Evolutionary conservation across 2,888 invertebrate species (phyloP).

Genomic region (Loripinus fragilis): DNA sequence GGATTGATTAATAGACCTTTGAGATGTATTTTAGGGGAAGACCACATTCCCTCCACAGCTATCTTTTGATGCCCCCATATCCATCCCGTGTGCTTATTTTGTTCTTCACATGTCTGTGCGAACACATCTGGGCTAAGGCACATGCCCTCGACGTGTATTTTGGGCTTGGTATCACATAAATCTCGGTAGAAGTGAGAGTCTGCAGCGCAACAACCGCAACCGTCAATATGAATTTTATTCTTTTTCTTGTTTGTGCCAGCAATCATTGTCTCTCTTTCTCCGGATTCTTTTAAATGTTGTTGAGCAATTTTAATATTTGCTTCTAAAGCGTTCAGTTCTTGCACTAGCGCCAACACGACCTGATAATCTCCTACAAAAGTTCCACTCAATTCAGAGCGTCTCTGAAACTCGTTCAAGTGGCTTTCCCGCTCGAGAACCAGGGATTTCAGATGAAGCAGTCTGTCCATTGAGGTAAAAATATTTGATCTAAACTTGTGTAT

Average conservation of each 20-base stretch:
- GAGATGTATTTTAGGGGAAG: not conserved
- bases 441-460: not conserved
- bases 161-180: conserved; percentile 2
- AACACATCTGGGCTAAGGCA: not conserved
- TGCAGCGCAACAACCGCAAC: not conserved
- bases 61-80: conserved; percentile 2
- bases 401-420: not conserved
- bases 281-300: not conserved
- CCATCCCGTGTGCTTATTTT: not conserved
- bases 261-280: not conserved
- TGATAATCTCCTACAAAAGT: not conserved
- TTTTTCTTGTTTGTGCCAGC: not conserved
- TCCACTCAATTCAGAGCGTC: not conserved
- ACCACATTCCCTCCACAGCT: not conserved
- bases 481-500: not conserved
- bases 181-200: not conserved
- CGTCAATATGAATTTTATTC: not conserved
- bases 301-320: not conserved
- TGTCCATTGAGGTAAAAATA: not conserved
- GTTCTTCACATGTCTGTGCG: conserved; percentile 1
- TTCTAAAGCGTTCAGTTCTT: not conserved
- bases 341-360: not conserved
- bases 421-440: not conserved
- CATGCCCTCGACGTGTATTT: conserved; percentile 2
- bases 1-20: not conserved